Conservation (phyloP, 2,113 vertebrate genomes). For the Cinclus cinclus region DNA sequence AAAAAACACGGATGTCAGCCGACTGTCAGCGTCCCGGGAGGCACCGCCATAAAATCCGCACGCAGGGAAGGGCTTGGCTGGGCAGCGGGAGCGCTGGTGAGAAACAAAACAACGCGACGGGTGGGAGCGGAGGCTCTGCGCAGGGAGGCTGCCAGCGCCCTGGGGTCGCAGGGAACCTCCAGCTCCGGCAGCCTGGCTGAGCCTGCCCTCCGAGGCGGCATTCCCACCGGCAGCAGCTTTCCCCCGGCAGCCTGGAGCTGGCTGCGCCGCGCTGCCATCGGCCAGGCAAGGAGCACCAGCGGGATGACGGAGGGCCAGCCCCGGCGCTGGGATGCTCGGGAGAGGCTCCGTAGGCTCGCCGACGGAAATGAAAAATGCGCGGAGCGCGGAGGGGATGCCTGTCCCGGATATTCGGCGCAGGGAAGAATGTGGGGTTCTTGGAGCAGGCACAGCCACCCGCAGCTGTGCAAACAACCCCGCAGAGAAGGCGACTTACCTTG, state of each 20-base stretch:
- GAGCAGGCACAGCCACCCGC: background rate
- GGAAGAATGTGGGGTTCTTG: background rate
- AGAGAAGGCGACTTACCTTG: conserved; percentile 33
- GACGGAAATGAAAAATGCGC: background rate
- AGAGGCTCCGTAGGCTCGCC: background rate
- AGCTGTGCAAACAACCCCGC: conserved; percentile 24
- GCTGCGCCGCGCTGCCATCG: background rate
- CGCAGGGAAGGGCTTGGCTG: background rate
- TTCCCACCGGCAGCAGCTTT: background rate
- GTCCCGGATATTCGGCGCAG: background rate
- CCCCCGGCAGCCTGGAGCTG: fast-evolving
- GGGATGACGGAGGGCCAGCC: background rate
- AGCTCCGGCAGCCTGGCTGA: background rate
- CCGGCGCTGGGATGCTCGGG: background rate
- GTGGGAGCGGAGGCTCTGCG: background rate
- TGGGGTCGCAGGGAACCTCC: background rate
- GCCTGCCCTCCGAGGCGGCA: background rate
- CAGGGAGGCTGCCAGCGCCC: background rate
- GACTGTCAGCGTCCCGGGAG: background rate
- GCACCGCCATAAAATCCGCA: background rate
- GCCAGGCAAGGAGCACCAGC: fast-evolving
- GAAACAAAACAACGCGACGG: background rate
- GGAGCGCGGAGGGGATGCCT: background rate
- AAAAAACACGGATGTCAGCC: background rate
- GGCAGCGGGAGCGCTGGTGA: background rate